Evolutionary conservation across 2,113 vertebrate species (phyloP), one percentile per base, ranked within the genome.

Genomic region (Chloroceryle aenea): DNA sequence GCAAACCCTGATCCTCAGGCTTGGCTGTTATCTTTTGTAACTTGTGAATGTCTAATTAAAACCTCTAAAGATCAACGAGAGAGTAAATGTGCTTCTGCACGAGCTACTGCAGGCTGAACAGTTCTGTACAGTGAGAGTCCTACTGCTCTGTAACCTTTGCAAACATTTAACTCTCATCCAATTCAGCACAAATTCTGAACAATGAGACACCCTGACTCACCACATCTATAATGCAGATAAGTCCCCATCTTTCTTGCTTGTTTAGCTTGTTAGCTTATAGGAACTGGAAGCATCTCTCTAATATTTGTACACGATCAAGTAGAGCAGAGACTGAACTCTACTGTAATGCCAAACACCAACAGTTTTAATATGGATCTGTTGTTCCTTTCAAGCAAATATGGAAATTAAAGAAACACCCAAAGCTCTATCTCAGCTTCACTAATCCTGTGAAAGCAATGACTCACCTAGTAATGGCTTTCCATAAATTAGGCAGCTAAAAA

Each of bases 401-500:
- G 47, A 95, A 96, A 96, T 91, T 26, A 88, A 86, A 94, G 85
- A 22, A 79, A 85, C 50, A 71, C 50, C 68, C 53, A 84, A 85
- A 93, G 55, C 66, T 95, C 76, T 50, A 42, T 76, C 75, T 91
- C 78, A 90, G 77, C 86, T 89, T 66, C 87, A 74, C 66, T 92
- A 95, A 96, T 91, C 78, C 75, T 92, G 94, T 95, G 95, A 95
- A 93, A 96, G 94, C 69, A 94, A 71, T 97, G 95, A 96, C 93
- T 96, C 97, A 96, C 81, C 73, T 79, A 67, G 48, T 89, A 90
- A 95, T 86, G 91, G 69, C 68, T 95, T 96, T 95, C 76, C 89
- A 95, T 96, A 96, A 96, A 95, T 96, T 93, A 95, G 69, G 63
- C 66, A 84, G 79, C 77, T 96, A 97, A 96, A 97, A 96, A 87